Percentiles rank a stretch among this genome's conserved stretches.
phyloP scores from a whole-genome alignment of 2,113 vertebrate species.

The Tautogolabrus adspersus region DNA sequence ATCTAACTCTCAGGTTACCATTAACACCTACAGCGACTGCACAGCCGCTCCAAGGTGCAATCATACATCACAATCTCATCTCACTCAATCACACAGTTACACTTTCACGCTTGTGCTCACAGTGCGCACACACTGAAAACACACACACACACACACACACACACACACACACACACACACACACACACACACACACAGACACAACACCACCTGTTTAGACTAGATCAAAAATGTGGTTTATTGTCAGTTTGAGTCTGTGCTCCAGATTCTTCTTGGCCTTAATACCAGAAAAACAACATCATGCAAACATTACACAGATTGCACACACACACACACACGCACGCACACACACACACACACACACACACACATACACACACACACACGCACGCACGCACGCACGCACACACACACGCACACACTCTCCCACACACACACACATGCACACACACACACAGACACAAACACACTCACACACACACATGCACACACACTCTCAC shows the following conservation, averaged over 20 bases:
- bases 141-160: not conserved
- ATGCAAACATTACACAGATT: not conserved
- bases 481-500: too few species aligned
- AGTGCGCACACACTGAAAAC: not conserved
- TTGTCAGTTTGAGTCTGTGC: slow-evolving; percentile 67
- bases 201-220: slow-evolving; percentile 51
- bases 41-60: too few species aligned
- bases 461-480: too few species aligned
- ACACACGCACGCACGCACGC: too few species aligned
- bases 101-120: not conserved
- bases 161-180: not conserved
- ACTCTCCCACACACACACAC: too few species aligned
- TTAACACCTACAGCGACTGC: not conserved
- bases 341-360: too few species aligned
- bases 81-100: not conserved
- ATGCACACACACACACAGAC: too few species aligned
- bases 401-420: too few species aligned
- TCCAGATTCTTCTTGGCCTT: slow-evolving; percentile 58
- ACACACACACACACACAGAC: not conserved
- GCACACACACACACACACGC: not conserved
- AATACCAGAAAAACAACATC: slow-evolving; percentile 32
- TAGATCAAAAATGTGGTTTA: slow-evolving; percentile 59
- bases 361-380: too few species aligned
- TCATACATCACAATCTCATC: not conserved
- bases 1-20: not conserved